phyloP scores from a whole-genome alignment of 2,113 vertebrate genomes.

The Mus pahari region DNA sequence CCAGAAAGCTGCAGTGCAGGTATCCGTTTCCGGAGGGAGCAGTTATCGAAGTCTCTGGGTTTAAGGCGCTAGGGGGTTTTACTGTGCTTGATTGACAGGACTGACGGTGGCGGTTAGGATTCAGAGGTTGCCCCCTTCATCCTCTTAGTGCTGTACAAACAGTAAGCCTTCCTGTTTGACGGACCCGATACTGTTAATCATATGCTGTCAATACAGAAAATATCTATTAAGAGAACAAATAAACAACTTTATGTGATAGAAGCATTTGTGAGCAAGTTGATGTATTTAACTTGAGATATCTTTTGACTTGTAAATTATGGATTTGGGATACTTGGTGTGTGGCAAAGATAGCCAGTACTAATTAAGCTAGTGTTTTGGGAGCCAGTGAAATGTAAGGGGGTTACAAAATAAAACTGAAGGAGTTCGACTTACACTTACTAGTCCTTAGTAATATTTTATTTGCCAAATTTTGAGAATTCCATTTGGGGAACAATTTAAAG shows the following conservation, averaged over 20 bases:
- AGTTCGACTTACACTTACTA: slow-evolving; percentile 7
- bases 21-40: slow-evolving; percentile 44
- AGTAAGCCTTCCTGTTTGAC: slow-evolving; percentile 29
- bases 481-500: slow-evolving; percentile 18
- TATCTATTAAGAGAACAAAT: neutral
- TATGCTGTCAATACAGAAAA: slow-evolving; percentile 26
- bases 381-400: slow-evolving; percentile 4
- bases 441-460: slow-evolving; percentile 17
- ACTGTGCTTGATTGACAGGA: neutral
- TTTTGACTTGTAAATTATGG: neutral
- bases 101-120: neutral
- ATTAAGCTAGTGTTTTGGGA: neutral
- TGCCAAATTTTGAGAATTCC: neutral
- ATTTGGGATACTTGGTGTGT: neutral
- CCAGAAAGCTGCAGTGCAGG: slow-evolving; percentile 59
- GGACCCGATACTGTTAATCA: neutral
- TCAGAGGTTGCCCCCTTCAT: slow-evolving; percentile 37
- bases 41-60: slow-evolving; percentile 1
- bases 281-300: neutral
- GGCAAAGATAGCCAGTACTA: neutral
- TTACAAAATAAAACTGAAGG: neutral
- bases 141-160: slow-evolving; percentile 43
- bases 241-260: neutral
- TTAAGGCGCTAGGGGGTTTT: neutral
- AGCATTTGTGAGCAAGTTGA: slow-evolving; percentile 20